Percentiles rank a stretch among this genome's conserved stretches.
These are phyloP conservation scores for Mimachlamys varia DNA, from an alignment of 2,888 invertebrate genomes.

Conservation along the genomic window DNA sequence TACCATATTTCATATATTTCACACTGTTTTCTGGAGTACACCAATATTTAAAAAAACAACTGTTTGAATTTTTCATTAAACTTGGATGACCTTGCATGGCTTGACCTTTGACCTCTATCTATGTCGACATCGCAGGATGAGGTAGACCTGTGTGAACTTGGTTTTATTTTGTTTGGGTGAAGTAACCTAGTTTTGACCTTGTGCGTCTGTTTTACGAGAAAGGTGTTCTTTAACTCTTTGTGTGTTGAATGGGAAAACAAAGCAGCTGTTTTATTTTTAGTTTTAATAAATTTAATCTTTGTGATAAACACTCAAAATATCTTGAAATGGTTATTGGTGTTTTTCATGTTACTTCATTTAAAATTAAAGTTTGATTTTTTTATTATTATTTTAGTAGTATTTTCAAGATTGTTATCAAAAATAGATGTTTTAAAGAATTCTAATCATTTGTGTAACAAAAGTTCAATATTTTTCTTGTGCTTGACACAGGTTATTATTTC, in stretches of 20 bases:
- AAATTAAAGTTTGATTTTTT: too few species aligned
- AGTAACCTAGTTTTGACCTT: background rate
- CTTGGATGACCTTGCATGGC: conserved; percentile 17
- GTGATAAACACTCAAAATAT: background rate
- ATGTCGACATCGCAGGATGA: conserved; percentile 2
- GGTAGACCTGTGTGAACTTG: background rate
- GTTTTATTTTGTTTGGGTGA: conserved; percentile 1
- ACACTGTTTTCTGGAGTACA: background rate
- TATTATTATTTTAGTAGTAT: background rate
- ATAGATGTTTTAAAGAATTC: background rate
- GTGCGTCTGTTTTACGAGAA: background rate
- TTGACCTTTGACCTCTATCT: conserved; percentile 17
- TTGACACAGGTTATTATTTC: background rate
- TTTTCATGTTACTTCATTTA: too few species aligned
- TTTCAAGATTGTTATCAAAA: background rate
- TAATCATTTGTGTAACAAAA: background rate
- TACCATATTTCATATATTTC: background rate
- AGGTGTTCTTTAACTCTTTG: conserved; percentile 29
- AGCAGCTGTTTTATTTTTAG: background rate
- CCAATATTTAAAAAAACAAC: background rate
- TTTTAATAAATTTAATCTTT: background rate
- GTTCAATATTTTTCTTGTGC: background rate
- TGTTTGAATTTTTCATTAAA: background rate
- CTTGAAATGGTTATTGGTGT: background rate
- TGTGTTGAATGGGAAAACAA: background rate